Evolutionary conservation across 2,113 vertebrate species (phyloP), one percentile per base, ranked within the genome.

Genomic region (Myocastor coypus): DNA sequence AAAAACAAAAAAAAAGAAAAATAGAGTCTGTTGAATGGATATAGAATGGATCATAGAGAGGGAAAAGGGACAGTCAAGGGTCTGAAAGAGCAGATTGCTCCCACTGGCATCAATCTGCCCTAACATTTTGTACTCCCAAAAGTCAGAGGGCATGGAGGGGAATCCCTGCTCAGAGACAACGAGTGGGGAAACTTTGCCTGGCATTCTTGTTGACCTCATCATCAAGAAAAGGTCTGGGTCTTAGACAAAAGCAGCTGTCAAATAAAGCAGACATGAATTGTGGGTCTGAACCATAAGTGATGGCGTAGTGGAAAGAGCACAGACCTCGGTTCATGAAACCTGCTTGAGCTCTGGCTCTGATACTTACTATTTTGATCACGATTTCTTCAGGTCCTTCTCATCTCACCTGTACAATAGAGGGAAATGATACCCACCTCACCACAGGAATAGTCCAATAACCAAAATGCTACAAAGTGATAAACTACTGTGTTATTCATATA

Each of bases 401-500:
- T 63, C 22, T 77, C 12, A 78, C 7, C 46, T 83, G 17, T 2
- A 42, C 28, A 5, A 46, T 0, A 37, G 40, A 64, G 7, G 40
- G 59, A 37, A 52, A 20, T 30, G 19, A 9, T 17, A 40, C 24
- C 14, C n/a, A 37, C 26, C 6, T 28, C 37, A 50, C 28, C 8
- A 3, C 6, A 1, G 16, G 30, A 42, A 68, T n/a, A 81, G 46
- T 75, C 3, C 1, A 69, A 34, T 52, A 61, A 81, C 50, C 64
- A 3, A 83, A 91, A 46, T 19, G 12, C 26, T 71, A 0, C 46
- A 46, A 73, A 55, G 17, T 17, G 19, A 32, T 11, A 10, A 34
- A 34, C 5, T 19, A 4, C 57, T 30, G 0, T 55, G 0, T 14
- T 7, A 24, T 2, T 87, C 32, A 7, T 4, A 2, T 0, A 5